Conservation (phyloP, 2,888 invertebrate species). For the Tetheella fluctuosa region DNA sequence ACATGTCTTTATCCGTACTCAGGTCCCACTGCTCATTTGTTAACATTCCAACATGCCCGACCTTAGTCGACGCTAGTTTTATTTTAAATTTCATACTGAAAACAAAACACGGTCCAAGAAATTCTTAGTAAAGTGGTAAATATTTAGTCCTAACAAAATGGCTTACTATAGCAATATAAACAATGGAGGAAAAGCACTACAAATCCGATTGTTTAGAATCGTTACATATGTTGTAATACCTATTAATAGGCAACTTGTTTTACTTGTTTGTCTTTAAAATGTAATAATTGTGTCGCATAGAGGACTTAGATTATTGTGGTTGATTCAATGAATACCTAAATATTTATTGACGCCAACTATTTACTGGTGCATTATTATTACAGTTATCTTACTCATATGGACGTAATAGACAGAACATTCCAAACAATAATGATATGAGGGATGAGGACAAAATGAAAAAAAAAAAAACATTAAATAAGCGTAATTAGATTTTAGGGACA, state of each 20-base stretch:
- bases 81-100: not conserved
- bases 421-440: too few species aligned
- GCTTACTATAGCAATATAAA: not conserved
- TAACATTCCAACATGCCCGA: not conserved
- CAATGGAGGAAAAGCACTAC: not conserved
- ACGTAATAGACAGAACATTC: too few species aligned
- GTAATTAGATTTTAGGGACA: too few species aligned
- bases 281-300: not conserved
- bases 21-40: not conserved
- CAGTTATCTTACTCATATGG: too few species aligned
- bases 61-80: not conserved
- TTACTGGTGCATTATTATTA: too few species aligned
- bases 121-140: not conserved
- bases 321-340: not conserved
- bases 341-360: not conserved
- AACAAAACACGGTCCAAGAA: not conserved
- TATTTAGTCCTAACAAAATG: not conserved
- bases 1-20: not conserved
- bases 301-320: not conserved
- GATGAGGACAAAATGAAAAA: too few species aligned
- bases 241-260: not conserved
- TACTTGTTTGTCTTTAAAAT: not conserved
- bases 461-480: too few species aligned
- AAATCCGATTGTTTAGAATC: not conserved
- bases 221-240: too few species aligned